These are phyloP conservation scores for Thinocorus orbignyianus DNA, from an alignment of 2,113 vertebrate species.

Conservation along the genomic window DNA sequence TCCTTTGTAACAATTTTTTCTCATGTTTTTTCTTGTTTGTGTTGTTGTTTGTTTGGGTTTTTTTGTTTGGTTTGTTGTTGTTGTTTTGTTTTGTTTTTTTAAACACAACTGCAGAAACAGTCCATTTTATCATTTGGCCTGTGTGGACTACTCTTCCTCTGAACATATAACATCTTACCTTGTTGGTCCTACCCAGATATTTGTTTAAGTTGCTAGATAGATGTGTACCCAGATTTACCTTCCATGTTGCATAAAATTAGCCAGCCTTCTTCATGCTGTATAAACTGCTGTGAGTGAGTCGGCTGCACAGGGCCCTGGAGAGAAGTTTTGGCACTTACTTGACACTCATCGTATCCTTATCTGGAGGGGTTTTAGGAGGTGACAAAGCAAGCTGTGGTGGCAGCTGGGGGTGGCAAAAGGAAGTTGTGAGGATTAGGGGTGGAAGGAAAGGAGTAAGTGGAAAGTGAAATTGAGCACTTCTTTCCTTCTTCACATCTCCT, in stretches of 20 bases:
- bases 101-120: neutral
- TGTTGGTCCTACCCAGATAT: neutral
- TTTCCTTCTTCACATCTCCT: neutral
- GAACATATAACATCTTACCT: neutral
- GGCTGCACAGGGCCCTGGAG: neutral
- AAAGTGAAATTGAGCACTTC: neutral
- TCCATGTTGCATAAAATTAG: neutral
- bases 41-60: neutral
- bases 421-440: neutral
- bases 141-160: neutral
- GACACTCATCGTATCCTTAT: constrained; percentile 1
- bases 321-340: constrained; percentile 11
- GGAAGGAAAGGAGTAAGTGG: neutral
- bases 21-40: neutral
- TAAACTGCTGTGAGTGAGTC: neutral
- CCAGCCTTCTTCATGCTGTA: neutral
- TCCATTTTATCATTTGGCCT: neutral
- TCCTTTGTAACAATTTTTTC: neutral
- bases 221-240: neutral
- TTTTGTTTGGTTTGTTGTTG: neutral
- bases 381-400: constrained; percentile 46
- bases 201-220: neutral
- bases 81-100: neutral
- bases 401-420: constrained; percentile 14
- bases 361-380: constrained; percentile 20